Percentiles rank a stretch among this genome's conserved stretches.
Evolutionary conservation across 2,888 invertebrate genomes (phyloP).

Genomic region (Trichogramma evanescens): DNA sequence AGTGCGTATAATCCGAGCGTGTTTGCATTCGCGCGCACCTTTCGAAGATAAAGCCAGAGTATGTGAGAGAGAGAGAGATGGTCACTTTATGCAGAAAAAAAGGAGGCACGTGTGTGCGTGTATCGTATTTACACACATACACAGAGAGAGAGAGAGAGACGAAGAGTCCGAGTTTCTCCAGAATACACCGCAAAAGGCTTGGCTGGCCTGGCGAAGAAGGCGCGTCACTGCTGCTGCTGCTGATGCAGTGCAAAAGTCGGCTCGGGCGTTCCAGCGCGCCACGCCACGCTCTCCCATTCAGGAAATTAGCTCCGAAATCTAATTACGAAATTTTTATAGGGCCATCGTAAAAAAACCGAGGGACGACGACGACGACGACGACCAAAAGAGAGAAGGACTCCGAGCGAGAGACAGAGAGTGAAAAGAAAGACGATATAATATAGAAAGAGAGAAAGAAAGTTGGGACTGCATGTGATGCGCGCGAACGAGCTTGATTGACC

Average conservation of each 20-base stretch:
- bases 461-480: not conserved
- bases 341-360: slow-evolving; percentile 43
- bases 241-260: not conserved
- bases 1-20: no score
- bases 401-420: not conserved
- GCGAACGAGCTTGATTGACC: slow-evolving; percentile 18
- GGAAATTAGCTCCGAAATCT: slow-evolving; percentile 46
- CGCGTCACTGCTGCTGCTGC: no score
- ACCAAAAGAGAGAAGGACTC: not conserved
- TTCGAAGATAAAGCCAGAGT: not conserved
- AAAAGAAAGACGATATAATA: not conserved
- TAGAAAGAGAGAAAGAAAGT: not conserved
- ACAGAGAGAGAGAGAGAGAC: not conserved
- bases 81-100: slow-evolving; percentile 3
- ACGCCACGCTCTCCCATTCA: slow-evolving; percentile 8
- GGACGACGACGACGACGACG: not conserved
- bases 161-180: not conserved
- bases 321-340: slow-evolving; percentile 47
- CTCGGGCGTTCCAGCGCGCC: slow-evolving; percentile 22
- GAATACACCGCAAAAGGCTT: not conserved
- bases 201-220: not conserved
- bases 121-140: not conserved
- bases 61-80: not conserved
- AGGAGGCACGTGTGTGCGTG: slow-evolving; percentile 14
- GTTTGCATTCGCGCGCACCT: slow-evolving; percentile 5